Base-by-base conservation (phyloP, 2,888 invertebrate species). In the Plebejus anna region DNA sequence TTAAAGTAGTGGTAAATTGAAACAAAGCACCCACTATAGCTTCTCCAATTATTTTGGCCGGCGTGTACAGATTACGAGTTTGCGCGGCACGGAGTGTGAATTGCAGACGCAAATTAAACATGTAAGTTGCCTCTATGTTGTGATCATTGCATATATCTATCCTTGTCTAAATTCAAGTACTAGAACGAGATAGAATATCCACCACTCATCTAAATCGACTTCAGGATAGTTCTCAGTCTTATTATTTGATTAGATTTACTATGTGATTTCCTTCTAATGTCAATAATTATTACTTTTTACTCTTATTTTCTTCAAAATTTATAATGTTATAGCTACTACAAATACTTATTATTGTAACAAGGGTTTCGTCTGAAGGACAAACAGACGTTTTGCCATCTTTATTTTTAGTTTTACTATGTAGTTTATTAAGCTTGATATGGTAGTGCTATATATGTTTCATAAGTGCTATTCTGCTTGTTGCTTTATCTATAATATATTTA, bases 21-120 rank as follows among this genome's bases (percentile, higher is more conserved):
- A 22, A 22, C 22, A 22, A 42, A 3, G 42, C 42, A 71, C 42
- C 22, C 7, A 42, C 9, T 42, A 71, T 71, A 42, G 38, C 71
- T 28, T 73, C 28, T 47, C 32, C 66, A 66, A 66, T 66, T 66
- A 51, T 55, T 73, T 51, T 51, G 72, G 71, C 77, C 78, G 76
- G 51, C 77, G 72, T 78, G 75, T 77, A 36, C 90, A 93, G 92
- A 92, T 92, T 86, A 86, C 89, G 85, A 84, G 86, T 82, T 89
- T 90, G 80, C 89, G 89, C 66, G 87, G 87, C 81, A 76, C 89
- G 78, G 82, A 85, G 82, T 89, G 89, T 88, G 85, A 87, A 85
- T 89, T 88, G 82, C 88, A 85, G 81, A 83, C 85, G 84, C 88
- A 88, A 85, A 84, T 86, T 81, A 84, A 84, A 83, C 88, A 89